phyloP scores from a whole-genome alignment of 2,888 invertebrate genomes.

The Calameuta pallipes region DNA sequence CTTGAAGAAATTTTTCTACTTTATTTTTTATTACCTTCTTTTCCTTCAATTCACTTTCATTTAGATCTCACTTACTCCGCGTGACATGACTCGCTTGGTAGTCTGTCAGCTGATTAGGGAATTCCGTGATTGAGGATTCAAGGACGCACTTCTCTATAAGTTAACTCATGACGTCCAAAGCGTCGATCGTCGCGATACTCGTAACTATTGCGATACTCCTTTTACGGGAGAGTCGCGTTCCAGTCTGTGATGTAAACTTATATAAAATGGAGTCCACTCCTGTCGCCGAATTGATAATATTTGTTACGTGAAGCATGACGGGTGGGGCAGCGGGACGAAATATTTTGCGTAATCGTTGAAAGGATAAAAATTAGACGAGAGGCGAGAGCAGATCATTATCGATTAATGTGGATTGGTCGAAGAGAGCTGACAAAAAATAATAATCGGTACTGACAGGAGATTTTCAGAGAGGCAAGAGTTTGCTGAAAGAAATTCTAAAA shows the following conservation, averaged over 20 bases:
- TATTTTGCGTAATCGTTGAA: background rate
- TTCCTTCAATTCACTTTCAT: background rate
- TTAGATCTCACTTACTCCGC: background rate
- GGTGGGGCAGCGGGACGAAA: background rate
- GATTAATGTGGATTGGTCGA: background rate
- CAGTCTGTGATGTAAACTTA: conserved; percentile 8
- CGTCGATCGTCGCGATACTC: background rate
- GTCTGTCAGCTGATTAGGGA: background rate
- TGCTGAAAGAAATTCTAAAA: background rate
- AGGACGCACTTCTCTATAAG: background rate
- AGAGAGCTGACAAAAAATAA: background rate
- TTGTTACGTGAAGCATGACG: background rate
- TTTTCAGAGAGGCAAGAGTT: background rate
- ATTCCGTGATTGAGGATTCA: background rate
- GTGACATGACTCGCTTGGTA: background rate
- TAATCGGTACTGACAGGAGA: background rate
- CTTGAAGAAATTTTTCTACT: background rate
- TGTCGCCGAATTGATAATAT: conserved; percentile 3
- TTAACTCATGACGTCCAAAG: conserved; percentile 8
- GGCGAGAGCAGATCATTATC: background rate
- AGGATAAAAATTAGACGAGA: background rate
- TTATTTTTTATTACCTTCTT: background rate
- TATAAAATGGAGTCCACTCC: background rate
- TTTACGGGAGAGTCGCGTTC: background rate
- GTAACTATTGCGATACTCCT: background rate